Evolutionary conservation across 2,888 invertebrate genomes (phyloP).

Genomic region (Autographa gamma): DNA sequence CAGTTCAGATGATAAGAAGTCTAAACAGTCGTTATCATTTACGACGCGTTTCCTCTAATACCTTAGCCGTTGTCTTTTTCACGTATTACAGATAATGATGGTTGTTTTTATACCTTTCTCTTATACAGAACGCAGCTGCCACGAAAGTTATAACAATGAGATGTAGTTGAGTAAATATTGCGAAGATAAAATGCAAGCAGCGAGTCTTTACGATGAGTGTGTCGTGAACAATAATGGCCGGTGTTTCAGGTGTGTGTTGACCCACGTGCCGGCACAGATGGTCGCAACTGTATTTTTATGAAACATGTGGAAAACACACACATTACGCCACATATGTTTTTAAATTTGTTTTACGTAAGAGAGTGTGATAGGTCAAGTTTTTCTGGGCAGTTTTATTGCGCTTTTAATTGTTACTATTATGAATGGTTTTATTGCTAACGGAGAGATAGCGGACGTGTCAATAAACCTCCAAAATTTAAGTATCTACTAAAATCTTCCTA

Average conservation of each 20-base stretch:
- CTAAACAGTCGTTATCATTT: constrained; percentile 64
- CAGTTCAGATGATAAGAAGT: constrained; percentile 42
- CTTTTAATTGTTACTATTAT: constrained; percentile 21
- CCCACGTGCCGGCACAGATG: constrained; percentile 65
- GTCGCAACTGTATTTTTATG: constrained; percentile 42
- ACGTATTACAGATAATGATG: constrained; percentile 70
- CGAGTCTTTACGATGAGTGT: constrained; percentile 77
- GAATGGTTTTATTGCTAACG: constrained; percentile 19
- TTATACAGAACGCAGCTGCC: constrained; percentile 71
- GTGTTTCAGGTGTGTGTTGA: constrained; percentile 76
- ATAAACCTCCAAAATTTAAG: not conserved
- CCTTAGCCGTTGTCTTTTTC: constrained; percentile 70
- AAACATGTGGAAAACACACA: constrained; percentile 47
- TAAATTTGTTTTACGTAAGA: constrained; percentile 41
- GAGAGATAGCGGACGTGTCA: not conserved
- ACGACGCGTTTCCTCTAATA: constrained; percentile 69
- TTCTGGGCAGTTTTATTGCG: constrained; percentile 34
- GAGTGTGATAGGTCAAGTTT: constrained; percentile 53
- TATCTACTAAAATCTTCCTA: constrained; percentile 9
- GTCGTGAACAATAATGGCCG: constrained; percentile 78
- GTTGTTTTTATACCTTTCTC: constrained; percentile 71
- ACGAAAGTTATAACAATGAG: constrained; percentile 73
- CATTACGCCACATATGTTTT: constrained; percentile 24
- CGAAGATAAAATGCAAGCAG: constrained; percentile 71
- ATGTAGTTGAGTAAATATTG: constrained; percentile 73